phyloP scores from a whole-genome alignment of 2,113 vertebrate genomes.

The Sclerurus mexicanus region DNA sequence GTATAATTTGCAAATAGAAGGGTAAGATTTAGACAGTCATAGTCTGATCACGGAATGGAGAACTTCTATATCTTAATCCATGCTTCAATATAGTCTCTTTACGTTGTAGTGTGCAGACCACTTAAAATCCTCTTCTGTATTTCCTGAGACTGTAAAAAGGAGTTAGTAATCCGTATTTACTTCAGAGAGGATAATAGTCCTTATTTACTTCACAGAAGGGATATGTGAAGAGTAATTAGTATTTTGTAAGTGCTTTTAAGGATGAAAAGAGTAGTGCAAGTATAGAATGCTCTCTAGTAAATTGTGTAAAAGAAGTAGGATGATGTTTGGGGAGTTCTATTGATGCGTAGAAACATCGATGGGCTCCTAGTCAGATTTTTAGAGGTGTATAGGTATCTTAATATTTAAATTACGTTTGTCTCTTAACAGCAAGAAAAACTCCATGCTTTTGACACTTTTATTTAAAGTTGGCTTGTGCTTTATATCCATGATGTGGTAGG shows the following conservation, averaged over 20 bases:
- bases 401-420: background rate
- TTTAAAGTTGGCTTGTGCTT: background rate
- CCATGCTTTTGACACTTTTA: background rate
- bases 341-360: background rate
- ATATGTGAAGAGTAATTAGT: slow-evolving; percentile 37
- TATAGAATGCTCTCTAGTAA: background rate
- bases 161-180: slow-evolving; percentile 18
- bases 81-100: background rate
- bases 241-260: slow-evolving; percentile 14
- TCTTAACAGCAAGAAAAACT: background rate
- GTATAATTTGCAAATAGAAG: background rate
- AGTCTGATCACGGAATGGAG: background rate
- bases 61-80: background rate
- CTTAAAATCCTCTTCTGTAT: background rate
- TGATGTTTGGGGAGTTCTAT: background rate
- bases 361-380: background rate
- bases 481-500: background rate
- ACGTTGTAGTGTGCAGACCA: background rate
- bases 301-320: background rate
- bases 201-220: slow-evolving; percentile 17
- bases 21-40: background rate
- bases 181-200: slow-evolving; percentile 29
- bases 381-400: background rate
- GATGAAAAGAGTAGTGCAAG: background rate
- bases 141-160: background rate